Base-by-base conservation (phyloP, 2,113 vertebrate genomes). In the Oplegnathus fasciatus region DNA sequence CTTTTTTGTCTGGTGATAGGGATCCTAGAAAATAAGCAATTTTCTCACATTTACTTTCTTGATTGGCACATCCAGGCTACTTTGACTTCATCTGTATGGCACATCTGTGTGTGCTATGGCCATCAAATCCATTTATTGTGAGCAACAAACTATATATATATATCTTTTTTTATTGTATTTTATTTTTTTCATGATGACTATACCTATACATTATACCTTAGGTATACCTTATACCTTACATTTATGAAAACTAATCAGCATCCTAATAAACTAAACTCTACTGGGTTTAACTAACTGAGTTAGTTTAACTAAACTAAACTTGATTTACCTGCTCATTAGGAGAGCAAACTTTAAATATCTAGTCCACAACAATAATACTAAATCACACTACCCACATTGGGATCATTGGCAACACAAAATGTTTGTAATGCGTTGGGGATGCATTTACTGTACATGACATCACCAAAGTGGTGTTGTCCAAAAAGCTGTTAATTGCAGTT, bases 401-500 rank as follows among this genome's bases (percentile, higher is more conserved):
- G 60, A 52, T 8, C 14, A 66, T 70, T 30, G 37, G 50, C 20
- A 64, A 32, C 34, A 74, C 60, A 58, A 61, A 69, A 34, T 46
- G 28, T 58, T 34, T 0, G 4, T 30, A 7, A 50, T 61, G 28
- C n/a, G n/a, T n/a, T 66, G 26, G 26, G 64, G 13, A 44, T 67
- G 28, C 37, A 17, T 28, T 74, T 60, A 14, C 42, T 11, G 22
- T 18, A 48, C 87, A 83, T 81, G 77, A 73, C 85, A 72, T 87
- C 84, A 86, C 62, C 62, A 65, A 82, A 62, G 60, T 37, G 64
- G 44, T 65, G 66, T 52, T 83, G 64, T 80, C 78, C 83, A 89
- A 85, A 84, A 89, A 82, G 65, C 61, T 84, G 82, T 86, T 88
- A 88, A 87, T 84, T 88, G 71, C 58, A 20, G 55, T 55, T 24